Evolutionary conservation across 2,797 vertebrate genomes (phyloP).

Genomic region (Sebastes oblongus): DNA sequence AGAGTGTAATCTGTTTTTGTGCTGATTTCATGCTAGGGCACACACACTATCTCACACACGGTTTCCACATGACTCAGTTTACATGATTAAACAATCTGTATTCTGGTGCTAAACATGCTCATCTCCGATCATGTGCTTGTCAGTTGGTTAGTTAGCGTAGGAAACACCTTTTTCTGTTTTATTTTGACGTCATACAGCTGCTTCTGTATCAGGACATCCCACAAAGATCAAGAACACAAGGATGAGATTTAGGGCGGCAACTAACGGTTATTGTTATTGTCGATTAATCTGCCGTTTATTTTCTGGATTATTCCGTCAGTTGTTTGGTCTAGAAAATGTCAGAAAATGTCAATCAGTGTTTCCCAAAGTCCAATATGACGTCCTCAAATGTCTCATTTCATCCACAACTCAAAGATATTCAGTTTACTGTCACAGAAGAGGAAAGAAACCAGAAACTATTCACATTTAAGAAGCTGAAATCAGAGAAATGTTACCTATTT

Average conservation of each 20-base stretch:
- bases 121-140: not conserved
- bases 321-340: no score
- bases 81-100: conserved; percentile 26
- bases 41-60: not conserved
- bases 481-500: no score
- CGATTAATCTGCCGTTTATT: no score
- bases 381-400: no score
- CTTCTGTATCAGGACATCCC: not conserved
- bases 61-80: conserved; percentile 28
- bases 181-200: not conserved
- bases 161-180: not conserved
- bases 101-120: not conserved
- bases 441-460: no score
- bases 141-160: not conserved
- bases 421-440: no score
- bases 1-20: conserved; percentile 8
- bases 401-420: no score
- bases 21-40: conserved; percentile 1
- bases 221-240: not conserved
- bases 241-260: no score
- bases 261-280: no score
- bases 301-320: not conserved
- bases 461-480: no score
- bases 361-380: no score
- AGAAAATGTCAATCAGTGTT: no score